Conservation (phyloP, 2,888 invertebrate species). For the Nomada goodeniana region DNA sequence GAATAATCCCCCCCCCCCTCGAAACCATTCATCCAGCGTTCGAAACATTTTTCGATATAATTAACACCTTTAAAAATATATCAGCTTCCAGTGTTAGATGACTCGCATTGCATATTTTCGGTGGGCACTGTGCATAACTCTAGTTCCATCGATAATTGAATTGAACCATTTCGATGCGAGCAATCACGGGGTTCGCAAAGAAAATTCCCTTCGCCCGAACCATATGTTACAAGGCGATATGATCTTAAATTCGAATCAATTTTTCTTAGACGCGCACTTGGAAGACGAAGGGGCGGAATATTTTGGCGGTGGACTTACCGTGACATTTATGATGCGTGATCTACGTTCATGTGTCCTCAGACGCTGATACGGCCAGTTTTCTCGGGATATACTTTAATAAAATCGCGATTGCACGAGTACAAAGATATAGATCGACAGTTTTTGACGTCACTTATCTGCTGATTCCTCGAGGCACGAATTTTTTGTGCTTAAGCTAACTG, state of each 20-base stretch:
- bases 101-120: too few relatives aligned
- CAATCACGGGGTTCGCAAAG: background rate
- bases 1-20: too few relatives aligned
- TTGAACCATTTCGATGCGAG: background rate
- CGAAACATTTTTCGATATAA: too few relatives aligned
- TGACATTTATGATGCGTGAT: conserved; percentile 8
- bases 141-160: too few relatives aligned
- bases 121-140: too few relatives aligned
- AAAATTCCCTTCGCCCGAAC: background rate
- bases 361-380: background rate
- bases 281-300: background rate
- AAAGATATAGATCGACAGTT: conserved; percentile 12
- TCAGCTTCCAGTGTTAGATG: too few relatives aligned
- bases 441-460: conserved; percentile 16
- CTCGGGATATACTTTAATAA: conserved; percentile 4
- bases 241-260: background rate
- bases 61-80: too few relatives aligned
- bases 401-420: conserved; percentile 7
- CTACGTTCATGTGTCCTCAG: background rate
- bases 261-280: background rate
- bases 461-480: conserved; percentile 7
- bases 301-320: background rate
- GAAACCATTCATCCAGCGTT: too few relatives aligned
- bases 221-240: background rate
- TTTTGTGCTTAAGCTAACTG: conserved; percentile 12